Percentiles rank a stretch among this genome's conserved stretches.
Evolutionary conservation across 2,888 invertebrate genomes (phyloP).

Genomic region (Pristionchus entomophagus): DNA sequence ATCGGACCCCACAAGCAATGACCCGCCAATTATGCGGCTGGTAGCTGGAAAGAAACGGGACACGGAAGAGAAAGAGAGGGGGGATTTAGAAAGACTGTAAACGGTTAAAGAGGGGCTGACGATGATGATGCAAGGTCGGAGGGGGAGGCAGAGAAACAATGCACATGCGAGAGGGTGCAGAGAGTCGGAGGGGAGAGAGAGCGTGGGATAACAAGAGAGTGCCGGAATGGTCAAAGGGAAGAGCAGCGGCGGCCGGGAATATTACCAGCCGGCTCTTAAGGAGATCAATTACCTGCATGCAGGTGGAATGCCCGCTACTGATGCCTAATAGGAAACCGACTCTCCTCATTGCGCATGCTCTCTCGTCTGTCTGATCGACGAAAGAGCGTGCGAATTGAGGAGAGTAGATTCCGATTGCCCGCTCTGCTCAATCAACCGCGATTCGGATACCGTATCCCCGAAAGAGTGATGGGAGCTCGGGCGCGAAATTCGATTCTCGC

Average conservation of each 20-base stretch:
- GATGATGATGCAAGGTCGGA: conserved; percentile 37
- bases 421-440: neutral
- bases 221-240: conserved; percentile 19
- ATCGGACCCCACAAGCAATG: neutral
- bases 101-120: conserved; percentile 38
- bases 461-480: neutral
- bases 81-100: conserved; percentile 35
- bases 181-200: neutral
- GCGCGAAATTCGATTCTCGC: neutral
- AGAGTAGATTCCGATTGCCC: neutral
- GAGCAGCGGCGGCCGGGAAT: conserved; percentile 13
- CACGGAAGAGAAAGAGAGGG: neutral
- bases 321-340: too few species aligned
- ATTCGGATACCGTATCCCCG: neutral
- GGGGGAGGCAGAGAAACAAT: neutral
- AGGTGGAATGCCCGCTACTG: too few species aligned
- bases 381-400: neutral
- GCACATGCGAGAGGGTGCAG: neutral
- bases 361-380: too few species aligned
- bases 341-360: too few species aligned
- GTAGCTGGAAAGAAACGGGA: neutral
- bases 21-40: neutral
- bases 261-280: conserved; percentile 33
- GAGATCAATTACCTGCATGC: conserved; percentile 35
- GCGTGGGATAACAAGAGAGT: conserved; percentile 15